Percentiles rank a stretch among this genome's conserved stretches.
Evolutionary conservation across 2,888 invertebrate genomes (phyloP).

Genomic region (Drosophila histrio): DNA sequence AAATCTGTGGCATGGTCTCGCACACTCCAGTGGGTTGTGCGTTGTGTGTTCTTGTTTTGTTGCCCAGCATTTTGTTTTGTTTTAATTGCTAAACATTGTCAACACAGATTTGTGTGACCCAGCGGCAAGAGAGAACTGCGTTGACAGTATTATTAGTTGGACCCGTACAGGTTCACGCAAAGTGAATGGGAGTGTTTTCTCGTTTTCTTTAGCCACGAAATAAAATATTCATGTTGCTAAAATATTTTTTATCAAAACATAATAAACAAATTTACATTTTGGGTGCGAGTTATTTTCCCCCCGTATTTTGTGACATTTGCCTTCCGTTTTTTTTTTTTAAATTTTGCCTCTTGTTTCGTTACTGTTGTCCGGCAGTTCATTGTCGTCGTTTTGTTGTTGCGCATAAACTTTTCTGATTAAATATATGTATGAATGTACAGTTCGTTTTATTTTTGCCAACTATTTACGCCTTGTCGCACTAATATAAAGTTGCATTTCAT

Average conservation of each 20-base stretch:
- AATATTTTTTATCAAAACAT: slow-evolving; percentile 68
- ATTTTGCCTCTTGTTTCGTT: slow-evolving; percentile 12
- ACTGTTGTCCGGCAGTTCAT: slow-evolving; percentile 26
- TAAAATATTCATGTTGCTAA: slow-evolving; percentile 67
- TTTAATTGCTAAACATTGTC: slow-evolving; percentile 76
- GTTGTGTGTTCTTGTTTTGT: slow-evolving; percentile 22
- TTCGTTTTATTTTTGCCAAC: slow-evolving; percentile 7
- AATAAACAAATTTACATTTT: slow-evolving; percentile 78
- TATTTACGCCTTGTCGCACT: slow-evolving; percentile 30
- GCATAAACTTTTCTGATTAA: slow-evolving; percentile 68
- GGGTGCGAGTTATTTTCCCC: slow-evolving; percentile 13
- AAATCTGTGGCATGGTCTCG: slow-evolving; percentile 36
- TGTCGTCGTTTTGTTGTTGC: slow-evolving; percentile 26
- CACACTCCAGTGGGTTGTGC: slow-evolving; percentile 10
- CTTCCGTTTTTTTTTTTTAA: slow-evolving; percentile 10
- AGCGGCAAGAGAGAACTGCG: slow-evolving; percentile 40
- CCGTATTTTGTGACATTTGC: slow-evolving; percentile 13
- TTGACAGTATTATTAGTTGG: slow-evolving; percentile 75
- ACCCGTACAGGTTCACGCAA: slow-evolving; percentile 25
- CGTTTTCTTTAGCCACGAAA: slow-evolving; percentile 34
- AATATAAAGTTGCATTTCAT: slow-evolving; percentile 46
- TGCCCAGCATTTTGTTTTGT: slow-evolving; percentile 53
- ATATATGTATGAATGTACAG: slow-evolving; percentile 35
- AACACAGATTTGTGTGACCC: slow-evolving; percentile 73
- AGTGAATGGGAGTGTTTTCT: slow-evolving; percentile 15